These are phyloP conservation scores for Alexandromys fortis DNA, from an alignment of 2,113 vertebrate genomes.

Conservation along the genomic window DNA sequence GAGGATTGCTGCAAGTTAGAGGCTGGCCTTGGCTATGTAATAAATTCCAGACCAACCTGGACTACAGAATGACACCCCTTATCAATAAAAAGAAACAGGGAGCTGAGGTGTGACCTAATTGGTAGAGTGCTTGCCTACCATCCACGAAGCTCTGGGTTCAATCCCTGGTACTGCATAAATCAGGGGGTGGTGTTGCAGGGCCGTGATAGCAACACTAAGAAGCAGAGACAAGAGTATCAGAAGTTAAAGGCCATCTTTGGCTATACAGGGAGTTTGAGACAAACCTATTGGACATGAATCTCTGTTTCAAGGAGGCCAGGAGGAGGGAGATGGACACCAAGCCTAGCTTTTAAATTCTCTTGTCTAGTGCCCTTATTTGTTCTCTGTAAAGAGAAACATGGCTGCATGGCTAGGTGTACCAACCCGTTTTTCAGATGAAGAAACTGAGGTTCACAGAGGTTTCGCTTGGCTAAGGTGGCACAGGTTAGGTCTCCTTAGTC, in stretches of 20 bases:
- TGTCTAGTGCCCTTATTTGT: neutral
- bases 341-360: neutral
- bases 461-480: neutral
- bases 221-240: neutral
- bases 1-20: neutral
- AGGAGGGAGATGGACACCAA: neutral
- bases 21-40: neutral
- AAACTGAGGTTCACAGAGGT: neutral
- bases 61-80: neutral
- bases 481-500: neutral
- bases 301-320: neutral
- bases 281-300: neutral
- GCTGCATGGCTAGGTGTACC: neutral
- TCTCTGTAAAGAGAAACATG: neutral
- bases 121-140: neutral
- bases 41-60: neutral
- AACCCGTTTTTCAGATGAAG: slow-evolving; percentile 2
- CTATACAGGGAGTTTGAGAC: neutral
- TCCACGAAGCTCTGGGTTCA: neutral
- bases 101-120: neutral
- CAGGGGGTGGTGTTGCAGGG: fast-evolving
- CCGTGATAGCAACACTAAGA: neutral
- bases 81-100: neutral
- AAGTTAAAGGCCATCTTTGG: neutral
- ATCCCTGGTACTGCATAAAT: neutral